Base-by-base conservation (phyloP, 2,888 invertebrate species). In the Aporophyla nigra region DNA sequence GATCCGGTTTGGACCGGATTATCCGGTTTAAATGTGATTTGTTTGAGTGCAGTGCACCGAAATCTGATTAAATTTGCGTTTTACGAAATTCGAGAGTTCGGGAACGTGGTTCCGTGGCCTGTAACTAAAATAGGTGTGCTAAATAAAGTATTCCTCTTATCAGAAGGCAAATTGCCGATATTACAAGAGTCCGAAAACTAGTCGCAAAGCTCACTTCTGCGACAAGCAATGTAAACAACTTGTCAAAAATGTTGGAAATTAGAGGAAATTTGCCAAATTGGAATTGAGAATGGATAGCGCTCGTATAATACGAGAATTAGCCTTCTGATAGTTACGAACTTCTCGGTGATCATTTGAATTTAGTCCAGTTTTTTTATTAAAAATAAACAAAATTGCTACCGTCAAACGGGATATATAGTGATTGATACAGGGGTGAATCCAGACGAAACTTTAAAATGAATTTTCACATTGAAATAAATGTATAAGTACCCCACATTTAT, bases 1-100 rank as follows among this genome's bases (percentile, higher is more conserved):
- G 21, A 71, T 71, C 63, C 67, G 40, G 33, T 83, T 71, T 70
- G 4, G 9, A 65, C n/a, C 40, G 69, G 65, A 69, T 74, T 16
- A 82, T 82, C 51, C 61, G 68, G 58, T 58, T 71, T 71, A 43
- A 58, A 83, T 62, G 71, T 33, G 40, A 74, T 78, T 74, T 53
- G 14, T 62, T 68, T 63, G 46, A 73, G 58, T 54, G 71, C 40
- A 69, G 27, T 81, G 56, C 54, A 80, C 24, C 12, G 66, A 58
- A 70, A 69, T 62, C 24, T 56, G 51, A 74, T 66, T 51, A 58
- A n/a, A 53, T 63, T 63, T 21, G 43, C 43, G 16, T 43, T 66
- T 51, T 24, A 12, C 49, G 16, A 24, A 67, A 79, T 71, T 71
- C 40, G 16, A 19, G 2, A 21, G 3, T 43, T 10, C 5, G 19